Conservation (phyloP, 2,888 invertebrate species). For the Brachylomia viminalis region DNA sequence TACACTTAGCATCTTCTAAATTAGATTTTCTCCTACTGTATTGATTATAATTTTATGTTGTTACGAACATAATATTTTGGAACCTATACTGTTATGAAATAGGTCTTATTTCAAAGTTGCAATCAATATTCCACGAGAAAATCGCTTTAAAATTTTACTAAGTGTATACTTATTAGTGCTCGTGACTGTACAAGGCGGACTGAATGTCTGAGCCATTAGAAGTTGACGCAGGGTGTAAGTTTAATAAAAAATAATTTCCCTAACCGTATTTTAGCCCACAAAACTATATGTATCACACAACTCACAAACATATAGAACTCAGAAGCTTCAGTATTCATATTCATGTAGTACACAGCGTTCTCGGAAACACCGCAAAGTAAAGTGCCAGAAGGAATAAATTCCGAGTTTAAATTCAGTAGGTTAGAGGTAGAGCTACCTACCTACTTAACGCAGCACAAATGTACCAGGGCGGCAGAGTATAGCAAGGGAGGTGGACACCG, state of each 20-base stretch:
- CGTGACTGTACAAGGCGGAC: no score
- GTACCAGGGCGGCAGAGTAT: slow-evolving; percentile 49
- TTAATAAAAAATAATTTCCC: neutral
- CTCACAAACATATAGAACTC: slow-evolving; percentile 17
- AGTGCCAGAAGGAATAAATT: slow-evolving; percentile 59
- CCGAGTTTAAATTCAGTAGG: slow-evolving; percentile 51
- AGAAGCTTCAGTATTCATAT: slow-evolving; percentile 51
- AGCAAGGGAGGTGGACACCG: slow-evolving; percentile 67
- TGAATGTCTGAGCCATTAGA: no score
- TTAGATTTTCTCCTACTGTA: no score
- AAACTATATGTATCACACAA: neutral
- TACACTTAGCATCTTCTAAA: no score
- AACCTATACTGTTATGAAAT: no score
- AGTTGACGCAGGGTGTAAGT: no score
- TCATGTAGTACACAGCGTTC: slow-evolving; percentile 50
- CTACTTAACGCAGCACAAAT: slow-evolving; percentile 67
- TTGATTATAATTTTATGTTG: no score
- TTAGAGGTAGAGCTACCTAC: slow-evolving; percentile 38
- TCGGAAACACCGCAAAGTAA: slow-evolving; percentile 47
- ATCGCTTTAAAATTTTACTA: no score
- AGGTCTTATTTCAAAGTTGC: no score
- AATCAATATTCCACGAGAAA: no score
- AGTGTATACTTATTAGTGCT: no score
- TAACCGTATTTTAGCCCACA: neutral
- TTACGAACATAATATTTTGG: no score